A percentile compares a stretch with the other conserved stretches of the same genome.
Conservation (phyloP, 2,888 invertebrate species). For the Abscondita cerata region DNA sequence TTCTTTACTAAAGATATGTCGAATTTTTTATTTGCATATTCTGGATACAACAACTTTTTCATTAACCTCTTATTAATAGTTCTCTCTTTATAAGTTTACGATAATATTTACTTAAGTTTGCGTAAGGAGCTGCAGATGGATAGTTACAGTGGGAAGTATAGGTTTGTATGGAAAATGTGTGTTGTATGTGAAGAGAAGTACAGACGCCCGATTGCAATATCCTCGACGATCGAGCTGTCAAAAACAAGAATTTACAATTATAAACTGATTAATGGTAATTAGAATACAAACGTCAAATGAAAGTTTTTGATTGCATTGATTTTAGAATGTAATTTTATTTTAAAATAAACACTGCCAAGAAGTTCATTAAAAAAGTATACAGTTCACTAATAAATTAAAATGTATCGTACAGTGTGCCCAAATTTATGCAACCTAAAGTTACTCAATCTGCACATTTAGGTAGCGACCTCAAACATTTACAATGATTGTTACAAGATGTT, state of each 20-base stretch:
- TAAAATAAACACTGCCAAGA: too few relatives aligned
- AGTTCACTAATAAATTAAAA: too few relatives aligned
- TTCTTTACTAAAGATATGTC: constrained; percentile 63
- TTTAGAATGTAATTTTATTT: too few relatives aligned
- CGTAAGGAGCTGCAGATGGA: constrained; percentile 79
- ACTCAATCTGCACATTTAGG: too few relatives aligned
- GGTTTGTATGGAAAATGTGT: constrained; percentile 59
- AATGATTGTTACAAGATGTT: too few relatives aligned
- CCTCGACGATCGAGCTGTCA: constrained; percentile 61
- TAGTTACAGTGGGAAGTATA: constrained; percentile 76
- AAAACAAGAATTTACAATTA: constrained; percentile 17
- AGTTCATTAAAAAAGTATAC: too few relatives aligned
- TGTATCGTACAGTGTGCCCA: too few relatives aligned
- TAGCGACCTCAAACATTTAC: too few relatives aligned
- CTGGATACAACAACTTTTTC: constrained; percentile 75
- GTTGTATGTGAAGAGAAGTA: constrained; percentile 57
- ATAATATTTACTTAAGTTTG: constrained; percentile 78
- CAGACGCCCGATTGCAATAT: constrained; percentile 63
- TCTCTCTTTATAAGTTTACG: constrained; percentile 75
- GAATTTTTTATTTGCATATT: constrained; percentile 64
- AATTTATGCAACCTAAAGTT: too few relatives aligned
- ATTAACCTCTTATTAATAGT: constrained; percentile 74
- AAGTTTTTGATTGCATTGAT: too few relatives aligned
- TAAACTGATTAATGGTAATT: too few relatives aligned
- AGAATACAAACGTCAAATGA: too few relatives aligned